These are phyloP conservation scores for Eira barbara DNA, from an alignment of 2,113 vertebrate genomes.

Conservation along the genomic window DNA sequence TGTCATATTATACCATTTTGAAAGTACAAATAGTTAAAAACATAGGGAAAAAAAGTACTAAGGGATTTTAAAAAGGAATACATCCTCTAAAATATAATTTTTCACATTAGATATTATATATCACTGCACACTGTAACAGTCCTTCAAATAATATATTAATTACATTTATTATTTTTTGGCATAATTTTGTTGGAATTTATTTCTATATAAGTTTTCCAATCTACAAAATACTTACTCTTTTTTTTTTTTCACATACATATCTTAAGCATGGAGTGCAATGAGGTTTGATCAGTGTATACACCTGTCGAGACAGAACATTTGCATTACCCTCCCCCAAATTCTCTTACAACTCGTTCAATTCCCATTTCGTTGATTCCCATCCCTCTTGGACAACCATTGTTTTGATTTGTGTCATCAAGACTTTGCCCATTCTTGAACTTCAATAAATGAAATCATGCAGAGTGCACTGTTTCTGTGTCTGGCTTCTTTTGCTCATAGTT, in stretches of 20 bases:
- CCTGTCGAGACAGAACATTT: not conserved
- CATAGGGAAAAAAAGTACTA: not conserved
- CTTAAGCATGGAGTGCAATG: not conserved
- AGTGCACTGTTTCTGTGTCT: not conserved
- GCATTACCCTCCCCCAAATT: accelerated
- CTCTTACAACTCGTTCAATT: not conserved
- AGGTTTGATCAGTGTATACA: not conserved
- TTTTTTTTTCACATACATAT: not conserved
- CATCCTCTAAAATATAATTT: not conserved
- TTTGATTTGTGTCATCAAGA: not conserved
- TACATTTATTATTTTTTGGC: not conserved
- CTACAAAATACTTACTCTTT: not conserved
- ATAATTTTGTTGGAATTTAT: not conserved
- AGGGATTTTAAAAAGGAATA: not conserved
- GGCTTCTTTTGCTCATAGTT: not conserved
- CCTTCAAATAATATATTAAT: not conserved
- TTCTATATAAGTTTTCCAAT: not conserved
- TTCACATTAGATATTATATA: not conserved
- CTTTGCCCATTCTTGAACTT: not conserved
- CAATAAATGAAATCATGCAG: too few relatives aligned
- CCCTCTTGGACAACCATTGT: not conserved
- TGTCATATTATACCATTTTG: not conserved
- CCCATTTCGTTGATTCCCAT: too few relatives aligned
- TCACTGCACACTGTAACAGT: not conserved
- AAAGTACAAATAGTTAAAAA: not conserved